These are phyloP conservation scores for Onthophagus sagittarius DNA, from an alignment of 2,888 invertebrate genomes.

Conservation along the genomic window DNA sequence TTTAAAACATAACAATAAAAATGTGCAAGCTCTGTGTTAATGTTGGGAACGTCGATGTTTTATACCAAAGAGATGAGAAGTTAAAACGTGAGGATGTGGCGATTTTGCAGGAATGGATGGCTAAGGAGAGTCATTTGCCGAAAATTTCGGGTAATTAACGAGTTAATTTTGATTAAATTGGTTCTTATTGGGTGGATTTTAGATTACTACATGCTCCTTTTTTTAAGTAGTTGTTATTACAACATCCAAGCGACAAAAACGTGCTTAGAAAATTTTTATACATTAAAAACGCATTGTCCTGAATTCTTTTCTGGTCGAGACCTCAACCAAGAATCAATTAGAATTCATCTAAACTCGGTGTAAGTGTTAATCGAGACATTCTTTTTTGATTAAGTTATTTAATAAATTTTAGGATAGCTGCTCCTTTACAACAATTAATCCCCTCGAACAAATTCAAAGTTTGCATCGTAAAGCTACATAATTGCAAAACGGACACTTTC, in stretches of 20 bases:
- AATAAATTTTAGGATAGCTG: constrained; percentile 39
- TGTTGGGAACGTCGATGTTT: constrained; percentile 48
- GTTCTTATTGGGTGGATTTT: constrained; percentile 16
- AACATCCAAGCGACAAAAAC: constrained; percentile 63
- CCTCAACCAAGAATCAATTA: neutral
- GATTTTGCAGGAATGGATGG: constrained; percentile 59
- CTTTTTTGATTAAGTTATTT: neutral
- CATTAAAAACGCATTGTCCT: constrained; percentile 59
- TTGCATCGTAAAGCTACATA: constrained; percentile 52
- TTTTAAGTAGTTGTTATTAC: constrained; percentile 62
- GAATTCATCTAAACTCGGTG: neutral
- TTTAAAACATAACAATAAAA: neutral
- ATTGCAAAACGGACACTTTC: constrained; percentile 56
- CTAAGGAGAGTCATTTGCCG: constrained; percentile 65
- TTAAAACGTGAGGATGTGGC: constrained; percentile 59
- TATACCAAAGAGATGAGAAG: constrained; percentile 59
- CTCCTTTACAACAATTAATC: constrained; percentile 52
- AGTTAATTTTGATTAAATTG: neutral
- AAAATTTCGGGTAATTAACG: constrained; percentile 36
- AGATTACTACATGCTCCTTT: constrained; percentile 50
- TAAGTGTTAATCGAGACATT: neutral
- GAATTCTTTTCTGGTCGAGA: constrained; percentile 57
- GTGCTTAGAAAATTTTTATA: constrained; percentile 62
- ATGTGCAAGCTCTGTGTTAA: neutral
- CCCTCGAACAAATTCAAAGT: constrained; percentile 54